A percentile compares a stretch with the other conserved stretches of the same genome.
Evolutionary conservation across 1,140 invertebrate genomes (phyloP).

Genomic region (Doryteuthis pealeii): DNA sequence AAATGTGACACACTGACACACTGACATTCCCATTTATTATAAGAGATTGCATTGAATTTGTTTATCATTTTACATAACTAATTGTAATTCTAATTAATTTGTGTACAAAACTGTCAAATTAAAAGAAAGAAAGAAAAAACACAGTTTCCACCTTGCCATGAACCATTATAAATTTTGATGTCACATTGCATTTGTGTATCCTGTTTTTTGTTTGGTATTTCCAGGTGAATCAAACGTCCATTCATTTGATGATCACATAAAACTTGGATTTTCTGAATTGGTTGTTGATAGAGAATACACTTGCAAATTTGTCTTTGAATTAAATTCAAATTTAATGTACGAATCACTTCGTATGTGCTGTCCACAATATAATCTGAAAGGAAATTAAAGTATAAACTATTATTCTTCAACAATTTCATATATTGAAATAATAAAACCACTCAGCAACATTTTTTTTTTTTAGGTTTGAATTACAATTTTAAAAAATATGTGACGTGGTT

Average conservation of each 20-base stretch:
- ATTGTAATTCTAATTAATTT: too few species aligned
- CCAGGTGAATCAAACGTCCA: neutral
- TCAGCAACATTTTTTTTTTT: too few species aligned
- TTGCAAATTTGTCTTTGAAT: neutral
- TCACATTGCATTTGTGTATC: neutral
- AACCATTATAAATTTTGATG: neutral
- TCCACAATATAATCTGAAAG: neutral
- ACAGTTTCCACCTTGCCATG: neutral
- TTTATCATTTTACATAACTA: too few species aligned
- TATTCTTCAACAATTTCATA: too few species aligned
- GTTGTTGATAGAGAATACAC: neutral
- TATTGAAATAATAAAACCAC: too few species aligned
- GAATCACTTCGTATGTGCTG: neutral
- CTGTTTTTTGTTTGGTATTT: neutral
- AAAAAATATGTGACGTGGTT: too few species aligned
- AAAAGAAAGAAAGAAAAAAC: neutral
- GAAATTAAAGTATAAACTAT: too few species aligned
- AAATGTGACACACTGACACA: too few species aligned
- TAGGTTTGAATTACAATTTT: too few species aligned
- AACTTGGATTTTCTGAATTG: neutral
- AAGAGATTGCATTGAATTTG: too few species aligned
- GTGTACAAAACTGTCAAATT: too few species aligned
- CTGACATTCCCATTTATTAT: too few species aligned
- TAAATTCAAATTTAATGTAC: neutral
- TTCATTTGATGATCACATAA: neutral